Evolutionary conservation across 2,888 invertebrate species (phyloP).

Genomic region (Euproctis similis): DNA sequence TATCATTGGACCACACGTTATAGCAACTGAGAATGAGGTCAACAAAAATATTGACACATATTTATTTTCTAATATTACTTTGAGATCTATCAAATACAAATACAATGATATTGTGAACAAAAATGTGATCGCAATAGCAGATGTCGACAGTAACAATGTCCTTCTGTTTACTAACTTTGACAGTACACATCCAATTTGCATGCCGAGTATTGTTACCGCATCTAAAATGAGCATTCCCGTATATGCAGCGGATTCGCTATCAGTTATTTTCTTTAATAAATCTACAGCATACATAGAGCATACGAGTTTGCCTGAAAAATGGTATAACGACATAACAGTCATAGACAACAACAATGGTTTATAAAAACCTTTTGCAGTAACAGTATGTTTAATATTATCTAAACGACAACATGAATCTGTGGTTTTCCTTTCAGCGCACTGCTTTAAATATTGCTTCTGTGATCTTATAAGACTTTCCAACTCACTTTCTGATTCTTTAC

Average conservation of each 20-base stretch:
- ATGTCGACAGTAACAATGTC: slow-evolving; percentile 34
- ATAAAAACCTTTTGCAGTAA: slow-evolving; percentile 26
- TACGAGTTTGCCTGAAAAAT: slow-evolving; percentile 34
- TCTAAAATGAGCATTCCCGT: slow-evolving; percentile 49
- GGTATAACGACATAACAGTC: slow-evolving; percentile 24
- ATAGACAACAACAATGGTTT: slow-evolving; percentile 29
- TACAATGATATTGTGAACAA: slow-evolving; percentile 41
- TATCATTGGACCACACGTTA: slow-evolving; percentile 50
- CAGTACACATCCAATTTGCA: slow-evolving; percentile 43
- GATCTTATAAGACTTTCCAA: slow-evolving; percentile 23
- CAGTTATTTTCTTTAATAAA: slow-evolving; percentile 37
- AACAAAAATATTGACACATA: slow-evolving; percentile 34
- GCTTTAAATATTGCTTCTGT: slow-evolving; percentile 18
- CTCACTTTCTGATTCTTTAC: slow-evolving; percentile 27
- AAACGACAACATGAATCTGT: slow-evolving; percentile 12
- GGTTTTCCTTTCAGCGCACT: slow-evolving; percentile 9
- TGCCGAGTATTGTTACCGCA: slow-evolving; percentile 45
- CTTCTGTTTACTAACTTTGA: slow-evolving; percentile 38
- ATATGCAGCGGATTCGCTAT: slow-evolving; percentile 36
- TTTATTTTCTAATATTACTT: slow-evolving; percentile 32
- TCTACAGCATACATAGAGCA: slow-evolving; percentile 41
- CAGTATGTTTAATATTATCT: slow-evolving; percentile 14
- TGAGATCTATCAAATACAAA: slow-evolving; percentile 33
- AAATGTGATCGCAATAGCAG: slow-evolving; percentile 34
- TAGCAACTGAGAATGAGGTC: slow-evolving; percentile 37